Conservation (phyloP, 2,888 invertebrate species). For the Netelia fuscicornis region DNA sequence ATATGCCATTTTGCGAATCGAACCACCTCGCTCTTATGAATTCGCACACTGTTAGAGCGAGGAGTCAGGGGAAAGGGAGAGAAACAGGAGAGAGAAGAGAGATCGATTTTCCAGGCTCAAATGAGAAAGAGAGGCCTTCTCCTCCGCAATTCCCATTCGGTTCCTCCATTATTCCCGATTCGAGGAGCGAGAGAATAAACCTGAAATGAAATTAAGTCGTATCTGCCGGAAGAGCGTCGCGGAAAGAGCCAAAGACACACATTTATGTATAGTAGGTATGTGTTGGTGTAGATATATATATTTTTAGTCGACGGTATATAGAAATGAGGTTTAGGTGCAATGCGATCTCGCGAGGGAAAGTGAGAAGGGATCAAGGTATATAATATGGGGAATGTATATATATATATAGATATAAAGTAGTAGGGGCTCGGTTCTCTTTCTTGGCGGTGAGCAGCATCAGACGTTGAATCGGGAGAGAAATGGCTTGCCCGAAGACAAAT, state of each 20-base stretch:
- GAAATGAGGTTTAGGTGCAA: slow-evolving; percentile 36
- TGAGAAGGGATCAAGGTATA: slow-evolving; percentile 39
- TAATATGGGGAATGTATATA: not conserved
- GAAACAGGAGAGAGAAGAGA: not conserved
- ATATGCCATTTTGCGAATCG: slow-evolving; percentile 47
- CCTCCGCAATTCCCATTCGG: slow-evolving; percentile 36
- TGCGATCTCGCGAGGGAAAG: slow-evolving; percentile 41
- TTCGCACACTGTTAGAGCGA: slow-evolving; percentile 32
- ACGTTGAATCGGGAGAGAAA: slow-evolving; percentile 62
- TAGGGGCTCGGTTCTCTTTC: slow-evolving; percentile 15
- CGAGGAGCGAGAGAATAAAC: slow-evolving; percentile 33
- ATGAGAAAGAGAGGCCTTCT: slow-evolving; percentile 39
- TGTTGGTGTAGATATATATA: not conserved
- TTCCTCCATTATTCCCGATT: slow-evolving; percentile 54
- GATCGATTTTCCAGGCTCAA: slow-evolving; percentile 61
- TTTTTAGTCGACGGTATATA: not conserved
- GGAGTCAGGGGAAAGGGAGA: not conserved
- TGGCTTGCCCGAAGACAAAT: slow-evolving; percentile 66
- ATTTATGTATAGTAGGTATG: slow-evolving; percentile 5
- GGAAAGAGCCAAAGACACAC: slow-evolving; percentile 15
- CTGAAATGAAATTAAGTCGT: slow-evolving; percentile 70
- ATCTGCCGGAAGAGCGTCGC: slow-evolving; percentile 53
- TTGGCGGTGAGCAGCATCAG: slow-evolving; percentile 45
- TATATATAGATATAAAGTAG: not conserved
- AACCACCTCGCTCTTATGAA: slow-evolving; percentile 64